Base-by-base conservation (phyloP, 1,140 invertebrate species). In the Brachystomella parvula region DNA sequence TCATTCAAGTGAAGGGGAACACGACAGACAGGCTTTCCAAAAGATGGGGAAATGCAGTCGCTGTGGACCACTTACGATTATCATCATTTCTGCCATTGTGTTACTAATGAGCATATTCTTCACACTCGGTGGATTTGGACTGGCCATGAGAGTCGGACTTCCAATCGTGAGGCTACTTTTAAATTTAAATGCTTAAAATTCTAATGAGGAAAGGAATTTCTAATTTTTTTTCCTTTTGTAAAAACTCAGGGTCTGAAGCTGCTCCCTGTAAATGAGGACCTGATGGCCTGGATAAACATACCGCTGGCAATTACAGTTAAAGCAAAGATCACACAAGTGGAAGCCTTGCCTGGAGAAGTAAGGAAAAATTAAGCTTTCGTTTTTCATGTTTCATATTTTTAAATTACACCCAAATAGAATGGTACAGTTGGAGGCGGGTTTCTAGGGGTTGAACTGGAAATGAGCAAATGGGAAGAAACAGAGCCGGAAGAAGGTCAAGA, bases 101-200 rank as follows among this genome's bases (percentile, higher is more conserved):
- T 24, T 53, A 6, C 21, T 53, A 24, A 53, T 53, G 49, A 53
- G 15, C 49, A 24, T 53, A 6, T 53, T 53, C 49, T 17, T 53
- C 12, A 53, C 49, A 26, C 49, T 53, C 24, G 49, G 49, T 26
- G 49, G 49, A 53, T 53, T 53, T 24, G 49, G 49, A 53, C 24
- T 53, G 49, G 49, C 24, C 24, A 12, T 53, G 15, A 9, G 49
- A 53, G 24, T 53, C 3, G 49, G 49, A 19, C 49, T 53, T 24
- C 49, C 49, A 53, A 53, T 53, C 24, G 49, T 53, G 24, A 53
- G 49, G n/a, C n/a, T n/a, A n/a, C n/a, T 44, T 44, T 44, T 44
- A 12, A n/a, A 12, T 44, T 44, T 9, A 44, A 44, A 12, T 44
- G 9, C n/a, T 44, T 44, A n/a, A 15, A 53, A 53, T 53, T 53